These are phyloP conservation scores for Excalfactoria chinensis DNA, from an alignment of 2,113 vertebrate genomes.

Conservation along the genomic window DNA sequence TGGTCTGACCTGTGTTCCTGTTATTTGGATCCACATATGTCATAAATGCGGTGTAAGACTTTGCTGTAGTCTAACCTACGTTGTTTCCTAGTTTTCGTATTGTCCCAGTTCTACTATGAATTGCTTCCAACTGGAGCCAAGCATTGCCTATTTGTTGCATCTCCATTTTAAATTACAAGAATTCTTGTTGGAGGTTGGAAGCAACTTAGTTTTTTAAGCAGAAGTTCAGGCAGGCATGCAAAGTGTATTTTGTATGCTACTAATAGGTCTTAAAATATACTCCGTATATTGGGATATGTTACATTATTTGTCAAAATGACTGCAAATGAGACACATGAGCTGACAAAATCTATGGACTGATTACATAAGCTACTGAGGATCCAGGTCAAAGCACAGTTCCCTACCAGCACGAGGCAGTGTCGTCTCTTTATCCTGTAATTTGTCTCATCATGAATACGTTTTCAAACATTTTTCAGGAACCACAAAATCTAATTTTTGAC, in stretches of 20 bases:
- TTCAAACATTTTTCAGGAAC: not conserved
- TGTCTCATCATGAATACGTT: not conserved
- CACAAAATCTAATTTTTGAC: not conserved
- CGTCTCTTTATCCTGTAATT: not conserved
- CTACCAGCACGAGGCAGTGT: not conserved
- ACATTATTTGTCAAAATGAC: not conserved
- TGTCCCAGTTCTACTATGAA: not conserved
- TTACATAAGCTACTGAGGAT: not conserved
- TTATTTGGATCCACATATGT: not conserved
- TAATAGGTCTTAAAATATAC: not conserved
- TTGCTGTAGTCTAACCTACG: not conserved
- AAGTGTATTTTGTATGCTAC: not conserved
- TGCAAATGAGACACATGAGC: not conserved
- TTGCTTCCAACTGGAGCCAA: not conserved
- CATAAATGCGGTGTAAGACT: not conserved
- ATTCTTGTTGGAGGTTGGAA: not conserved
- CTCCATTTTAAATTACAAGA: not conserved
- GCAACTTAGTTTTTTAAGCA: not conserved
- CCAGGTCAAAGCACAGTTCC: constrained; percentile 4
- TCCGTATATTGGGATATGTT: not conserved
- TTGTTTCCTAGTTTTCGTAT: not conserved
- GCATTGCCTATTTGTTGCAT: not conserved
- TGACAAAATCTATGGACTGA: not conserved
- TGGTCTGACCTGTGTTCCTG: not conserved
- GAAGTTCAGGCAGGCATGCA: not conserved